Percentiles rank a stretch among this genome's conserved stretches.
Evolutionary conservation across 2,113 vertebrate species (phyloP).

Genomic region (Cisticola juncidis): DNA sequence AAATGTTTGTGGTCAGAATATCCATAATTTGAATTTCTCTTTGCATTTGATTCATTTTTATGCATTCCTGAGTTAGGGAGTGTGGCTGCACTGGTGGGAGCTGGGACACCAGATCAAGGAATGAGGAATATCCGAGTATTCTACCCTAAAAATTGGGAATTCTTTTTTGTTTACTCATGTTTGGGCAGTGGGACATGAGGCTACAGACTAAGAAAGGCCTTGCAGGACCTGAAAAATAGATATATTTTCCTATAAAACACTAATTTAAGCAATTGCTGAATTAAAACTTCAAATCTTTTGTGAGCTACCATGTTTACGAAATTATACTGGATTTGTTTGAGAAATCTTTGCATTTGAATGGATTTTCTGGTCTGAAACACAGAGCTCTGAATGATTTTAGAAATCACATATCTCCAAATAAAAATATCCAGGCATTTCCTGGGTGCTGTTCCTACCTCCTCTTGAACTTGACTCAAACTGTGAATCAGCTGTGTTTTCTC

Average conservation of each 20-base stretch:
- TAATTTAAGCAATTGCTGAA: neutral
- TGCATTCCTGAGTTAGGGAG: neutral
- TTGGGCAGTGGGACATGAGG: neutral
- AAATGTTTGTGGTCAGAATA: neutral
- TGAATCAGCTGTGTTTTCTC: conserved; percentile 73
- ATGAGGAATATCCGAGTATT: neutral
- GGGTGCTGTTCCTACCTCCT: conserved; percentile 77
- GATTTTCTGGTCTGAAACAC: neutral
- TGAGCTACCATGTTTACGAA: neutral
- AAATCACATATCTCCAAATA: neutral
- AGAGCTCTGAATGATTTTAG: neutral
- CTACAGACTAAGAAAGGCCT: neutral
- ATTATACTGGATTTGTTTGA: neutral
- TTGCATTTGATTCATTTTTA: neutral
- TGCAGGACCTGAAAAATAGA: neutral
- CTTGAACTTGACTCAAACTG: conserved; percentile 71
- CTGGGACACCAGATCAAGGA: neutral
- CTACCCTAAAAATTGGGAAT: neutral
- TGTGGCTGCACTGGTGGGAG: neutral
- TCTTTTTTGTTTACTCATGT: neutral
- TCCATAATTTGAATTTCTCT: neutral
- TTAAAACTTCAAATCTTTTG: neutral
- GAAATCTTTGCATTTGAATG: neutral
- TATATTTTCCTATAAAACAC: neutral
- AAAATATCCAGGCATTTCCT: neutral